phyloP scores from a whole-genome alignment of 2,888 invertebrate genomes.

The Apoda limacodes region DNA sequence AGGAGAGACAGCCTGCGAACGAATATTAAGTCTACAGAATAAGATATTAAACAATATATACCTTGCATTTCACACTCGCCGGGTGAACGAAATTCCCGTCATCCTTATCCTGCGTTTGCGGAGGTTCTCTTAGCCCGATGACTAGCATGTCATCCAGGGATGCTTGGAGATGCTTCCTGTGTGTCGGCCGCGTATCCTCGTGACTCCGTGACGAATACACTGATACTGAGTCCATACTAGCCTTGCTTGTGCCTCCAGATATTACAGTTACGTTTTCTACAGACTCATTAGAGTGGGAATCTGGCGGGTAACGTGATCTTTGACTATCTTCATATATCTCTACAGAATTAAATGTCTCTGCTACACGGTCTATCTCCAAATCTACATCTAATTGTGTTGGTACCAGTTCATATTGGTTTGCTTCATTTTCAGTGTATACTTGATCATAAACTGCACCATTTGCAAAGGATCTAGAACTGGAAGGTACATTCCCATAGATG shows the following conservation, averaged over 20 bases:
- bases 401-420: constrained; percentile 52
- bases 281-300: constrained; percentile 54
- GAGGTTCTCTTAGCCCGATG: constrained; percentile 40
- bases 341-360: constrained; percentile 50
- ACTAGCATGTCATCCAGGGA: constrained; percentile 73
- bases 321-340: constrained; percentile 58
- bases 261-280: constrained; percentile 69
- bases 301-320: constrained; percentile 31
- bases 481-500: constrained; percentile 44
- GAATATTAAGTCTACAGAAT: no score
- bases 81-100: constrained; percentile 60
- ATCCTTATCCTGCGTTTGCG: constrained; percentile 33
- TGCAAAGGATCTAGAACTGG: constrained; percentile 31
- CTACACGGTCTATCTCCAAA: constrained; percentile 40
- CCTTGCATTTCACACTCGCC: constrained; percentile 51
- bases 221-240: constrained; percentile 67
- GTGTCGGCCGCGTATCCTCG: constrained; percentile 50
- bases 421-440: constrained; percentile 56
- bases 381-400: constrained; percentile 38
- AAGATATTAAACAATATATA: constrained; percentile 19
- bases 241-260: constrained; percentile 41
- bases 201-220: constrained; percentile 71
- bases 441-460: constrained; percentile 55
- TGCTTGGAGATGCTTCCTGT: constrained; percentile 47
- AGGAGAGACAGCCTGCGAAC: no score